Conservation (phyloP, 2,113 vertebrate genomes). For the Trematocara zebra region DNA sequence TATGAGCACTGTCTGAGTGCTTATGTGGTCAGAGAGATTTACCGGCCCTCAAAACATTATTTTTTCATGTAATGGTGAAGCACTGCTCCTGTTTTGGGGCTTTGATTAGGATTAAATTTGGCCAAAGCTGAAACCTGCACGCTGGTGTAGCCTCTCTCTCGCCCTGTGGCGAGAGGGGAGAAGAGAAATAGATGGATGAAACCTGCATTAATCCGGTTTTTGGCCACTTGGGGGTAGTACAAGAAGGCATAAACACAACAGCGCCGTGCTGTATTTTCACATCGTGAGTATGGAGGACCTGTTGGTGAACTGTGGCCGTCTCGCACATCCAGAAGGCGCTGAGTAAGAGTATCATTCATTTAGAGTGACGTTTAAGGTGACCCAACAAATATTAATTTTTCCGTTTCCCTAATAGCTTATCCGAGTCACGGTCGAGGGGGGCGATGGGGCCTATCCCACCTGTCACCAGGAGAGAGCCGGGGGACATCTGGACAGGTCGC, state of each 20-base stretch:
- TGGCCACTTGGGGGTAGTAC: background rate
- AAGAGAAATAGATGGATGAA: background rate
- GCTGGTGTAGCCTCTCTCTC: background rate
- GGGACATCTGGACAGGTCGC: background rate
- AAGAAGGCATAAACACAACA: background rate
- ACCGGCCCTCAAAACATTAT: background rate
- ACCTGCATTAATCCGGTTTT: background rate
- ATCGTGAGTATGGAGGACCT: background rate
- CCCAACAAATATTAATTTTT: background rate
- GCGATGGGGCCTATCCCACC: background rate
- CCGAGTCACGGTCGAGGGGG: background rate
- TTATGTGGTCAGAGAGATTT: constrained; percentile 19
- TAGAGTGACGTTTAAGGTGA: background rate
- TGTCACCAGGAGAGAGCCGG: background rate
- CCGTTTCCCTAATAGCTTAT: background rate
- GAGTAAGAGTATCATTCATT: background rate
- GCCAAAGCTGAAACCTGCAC: background rate
- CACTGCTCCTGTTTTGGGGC: background rate
- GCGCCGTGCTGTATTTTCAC: background rate
- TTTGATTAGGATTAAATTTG: background rate
- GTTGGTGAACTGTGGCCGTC: background rate
- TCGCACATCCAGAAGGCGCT: background rate
- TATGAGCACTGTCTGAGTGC: constrained; percentile 25
- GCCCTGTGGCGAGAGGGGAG: background rate
- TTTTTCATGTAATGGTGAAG: background rate